Base-by-base conservation (phyloP, 2,113 vertebrate species). In the Leptocoma aspasia region DNA sequence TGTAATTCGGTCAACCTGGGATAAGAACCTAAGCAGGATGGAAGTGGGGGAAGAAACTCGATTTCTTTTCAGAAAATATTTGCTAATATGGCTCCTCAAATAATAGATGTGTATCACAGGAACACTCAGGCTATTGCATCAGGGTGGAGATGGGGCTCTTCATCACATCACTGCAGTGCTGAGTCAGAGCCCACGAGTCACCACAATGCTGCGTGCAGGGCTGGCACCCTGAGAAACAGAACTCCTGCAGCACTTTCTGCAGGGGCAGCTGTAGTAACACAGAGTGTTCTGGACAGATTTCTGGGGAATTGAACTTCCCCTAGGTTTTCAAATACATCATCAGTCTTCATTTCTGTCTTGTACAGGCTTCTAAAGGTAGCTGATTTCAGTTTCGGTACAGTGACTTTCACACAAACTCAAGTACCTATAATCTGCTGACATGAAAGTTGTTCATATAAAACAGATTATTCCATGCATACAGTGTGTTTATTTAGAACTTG, bases 131-230 rank as follows among this genome's bases (percentile, higher is more conserved):
- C 41, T 56, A 15, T 3, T 61, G 23, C 42, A 39, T 57, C 27
- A 45, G 54, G 37, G 20, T 44, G 31, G 27, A 64, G 45, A 20
- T 1, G 39, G 27, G 33, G n/a, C 52, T 63, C 39, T 54, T 42
- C 52, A 61, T 77, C 52, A 8, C 11, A 20, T 27, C 6, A 0
- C 78, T 75, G 77, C 64, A 21, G 14, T 41, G 60, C 78, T 82
- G 90, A 94, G 70, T 84, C 93, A 71, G 28, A 82, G 79, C 63
- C 42, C 59, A 42, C 2, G 0, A n/a, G 20, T 50, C 70, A 68
- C 39, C 39, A 23, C 1, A 1, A 21, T 2, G 26, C 47, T 31
- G 61, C 0, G 0, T 8, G 35, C 21, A 20, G 6, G 19, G 54
- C 68, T 41, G 47, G 33, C 45, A 57, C 7, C 39, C 24, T 26